Percentiles rank a stretch among this genome's conserved stretches.
Conservation (phyloP, 2,797 vertebrate genomes). For the Sebastes diploproa region DNA sequence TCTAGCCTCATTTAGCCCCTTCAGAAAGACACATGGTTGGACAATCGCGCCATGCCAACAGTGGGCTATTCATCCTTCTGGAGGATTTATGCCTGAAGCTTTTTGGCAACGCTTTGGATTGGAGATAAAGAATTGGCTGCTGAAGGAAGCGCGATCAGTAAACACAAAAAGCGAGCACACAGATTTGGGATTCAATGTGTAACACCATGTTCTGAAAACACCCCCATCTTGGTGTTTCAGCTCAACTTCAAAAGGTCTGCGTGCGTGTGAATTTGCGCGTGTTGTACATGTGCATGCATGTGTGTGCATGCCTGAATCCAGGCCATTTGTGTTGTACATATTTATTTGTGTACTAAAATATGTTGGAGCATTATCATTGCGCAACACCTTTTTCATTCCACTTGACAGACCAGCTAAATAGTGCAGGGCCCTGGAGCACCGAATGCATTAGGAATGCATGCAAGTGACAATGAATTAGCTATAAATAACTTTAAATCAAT, state of each 20-base stretch:
- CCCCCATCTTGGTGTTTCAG: slow-evolving; percentile 39
- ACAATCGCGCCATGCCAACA: slow-evolving; percentile 49
- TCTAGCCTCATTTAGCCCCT: slow-evolving; percentile 61
- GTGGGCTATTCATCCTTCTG: slow-evolving; percentile 52
- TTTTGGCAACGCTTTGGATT: slow-evolving; percentile 60
- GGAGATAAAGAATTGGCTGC: slow-evolving; percentile 63
- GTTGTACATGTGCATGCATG: slow-evolving; percentile 7
- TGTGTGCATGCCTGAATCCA: slow-evolving; percentile 9
- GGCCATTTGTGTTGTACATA: slow-evolving; percentile 27
- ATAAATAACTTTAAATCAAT: slow-evolving; percentile 27
- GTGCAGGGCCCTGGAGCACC: background rate
- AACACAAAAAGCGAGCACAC: slow-evolving; percentile 53
- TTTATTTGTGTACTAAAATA: slow-evolving; percentile 46
- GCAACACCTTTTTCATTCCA: slow-evolving; percentile 32
- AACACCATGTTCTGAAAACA: slow-evolving; percentile 51
- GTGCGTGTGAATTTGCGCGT: background rate
- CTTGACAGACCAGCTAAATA: slow-evolving; percentile 21
- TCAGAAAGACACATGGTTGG: slow-evolving; percentile 58
- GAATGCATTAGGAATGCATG: slow-evolving; percentile 18
- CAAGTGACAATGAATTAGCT: slow-evolving; percentile 13
- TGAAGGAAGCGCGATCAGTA: slow-evolving; percentile 43
- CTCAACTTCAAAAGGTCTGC: slow-evolving; percentile 51
- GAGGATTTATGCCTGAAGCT: slow-evolving; percentile 67
- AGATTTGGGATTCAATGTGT: slow-evolving; percentile 57
- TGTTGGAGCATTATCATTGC: slow-evolving; percentile 25